Evolutionary conservation across 1,140 invertebrate species (phyloP).

Genomic region (Hesperophylax magnus): DNA sequence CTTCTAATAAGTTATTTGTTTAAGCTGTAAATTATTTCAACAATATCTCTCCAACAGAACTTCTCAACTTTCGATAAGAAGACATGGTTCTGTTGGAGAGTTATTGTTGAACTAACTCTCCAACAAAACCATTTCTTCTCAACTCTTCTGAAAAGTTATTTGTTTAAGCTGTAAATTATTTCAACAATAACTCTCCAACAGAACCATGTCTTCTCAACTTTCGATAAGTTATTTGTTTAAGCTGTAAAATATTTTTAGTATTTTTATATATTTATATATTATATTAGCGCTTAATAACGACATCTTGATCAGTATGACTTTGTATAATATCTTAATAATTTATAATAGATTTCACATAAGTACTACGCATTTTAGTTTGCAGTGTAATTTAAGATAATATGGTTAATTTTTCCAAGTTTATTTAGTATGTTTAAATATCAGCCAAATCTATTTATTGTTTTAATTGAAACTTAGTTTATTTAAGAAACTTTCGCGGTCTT

Average conservation of each 20-base stretch:
- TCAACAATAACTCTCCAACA: not conserved
- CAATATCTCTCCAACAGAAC: too few relatives aligned
- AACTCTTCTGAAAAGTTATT: conserved; percentile 14
- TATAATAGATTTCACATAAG: conserved; percentile 18
- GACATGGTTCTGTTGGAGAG: too few relatives aligned
- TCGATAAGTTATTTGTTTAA: conserved; percentile 24
- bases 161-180: conserved; percentile 39
- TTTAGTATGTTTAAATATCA: conserved; percentile 41
- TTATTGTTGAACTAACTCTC: too few relatives aligned
- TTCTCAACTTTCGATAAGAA: too few relatives aligned
- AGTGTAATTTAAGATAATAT: conserved; percentile 18
- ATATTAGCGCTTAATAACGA: conserved; percentile 32
- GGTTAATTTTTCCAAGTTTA: conserved; percentile 44
- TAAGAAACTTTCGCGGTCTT: conserved; percentile 38
- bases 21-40: conserved; percentile 37
- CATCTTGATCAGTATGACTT: conserved; percentile 34
- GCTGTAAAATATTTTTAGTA: conserved; percentile 40
- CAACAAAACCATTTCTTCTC: not conserved
- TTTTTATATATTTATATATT: conserved; percentile 44
- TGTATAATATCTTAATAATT: conserved; percentile 20
- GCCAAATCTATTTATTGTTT: conserved; percentile 59
- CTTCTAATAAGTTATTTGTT: conserved; percentile 16
- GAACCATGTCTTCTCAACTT: conserved; percentile 11
- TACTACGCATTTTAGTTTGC: conserved; percentile 26
- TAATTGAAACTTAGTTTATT: conserved; percentile 47